phyloP scores from a whole-genome alignment of 2,797 vertebrate species.

The Melanotaenia boesemani region DNA sequence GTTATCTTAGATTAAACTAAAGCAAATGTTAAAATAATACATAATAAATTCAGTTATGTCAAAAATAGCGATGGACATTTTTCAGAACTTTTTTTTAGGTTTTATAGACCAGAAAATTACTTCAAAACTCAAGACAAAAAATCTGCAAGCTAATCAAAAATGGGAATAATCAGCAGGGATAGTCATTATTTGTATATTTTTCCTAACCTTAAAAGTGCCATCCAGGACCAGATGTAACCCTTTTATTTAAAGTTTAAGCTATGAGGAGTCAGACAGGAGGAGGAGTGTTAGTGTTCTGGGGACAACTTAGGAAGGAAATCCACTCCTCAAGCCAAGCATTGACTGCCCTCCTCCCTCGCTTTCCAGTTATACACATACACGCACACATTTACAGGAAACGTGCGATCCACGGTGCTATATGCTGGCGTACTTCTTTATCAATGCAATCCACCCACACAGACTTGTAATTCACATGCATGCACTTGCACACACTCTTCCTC shows the following conservation, averaged over 20 bases:
- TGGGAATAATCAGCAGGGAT: no score
- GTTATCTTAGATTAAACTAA: background rate
- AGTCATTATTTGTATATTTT: background rate
- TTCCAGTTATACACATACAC: constrained; percentile 8
- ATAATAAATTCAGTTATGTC: no score
- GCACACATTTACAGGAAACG: constrained; percentile 14
- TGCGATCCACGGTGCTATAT: background rate
- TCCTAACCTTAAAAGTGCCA: background rate
- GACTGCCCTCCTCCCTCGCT: constrained; percentile 16
- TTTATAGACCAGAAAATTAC: no score
- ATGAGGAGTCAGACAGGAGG: constrained; percentile 31
- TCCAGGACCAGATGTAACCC: constrained; percentile 10
- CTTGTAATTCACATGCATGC: constrained; percentile 9
- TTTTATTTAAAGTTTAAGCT: constrained; percentile 13
- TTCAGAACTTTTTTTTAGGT: no score
- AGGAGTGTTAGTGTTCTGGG: constrained; percentile 18
- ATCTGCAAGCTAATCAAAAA: no score
- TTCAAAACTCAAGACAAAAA: no score
- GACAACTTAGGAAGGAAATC: constrained; percentile 71
- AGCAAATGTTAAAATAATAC: no score
- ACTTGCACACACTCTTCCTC: constrained; percentile 25
- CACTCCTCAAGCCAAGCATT: constrained; percentile 53
- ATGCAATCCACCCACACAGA: constrained; percentile 20
- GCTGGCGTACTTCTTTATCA: constrained; percentile 9
- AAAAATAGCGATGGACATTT: no score